A percentile compares a stretch with the other conserved stretches of the same genome.
These are phyloP conservation scores for Chelonus formosanus DNA, from an alignment of 2,888 invertebrate species.

Conservation along the genomic window DNA sequence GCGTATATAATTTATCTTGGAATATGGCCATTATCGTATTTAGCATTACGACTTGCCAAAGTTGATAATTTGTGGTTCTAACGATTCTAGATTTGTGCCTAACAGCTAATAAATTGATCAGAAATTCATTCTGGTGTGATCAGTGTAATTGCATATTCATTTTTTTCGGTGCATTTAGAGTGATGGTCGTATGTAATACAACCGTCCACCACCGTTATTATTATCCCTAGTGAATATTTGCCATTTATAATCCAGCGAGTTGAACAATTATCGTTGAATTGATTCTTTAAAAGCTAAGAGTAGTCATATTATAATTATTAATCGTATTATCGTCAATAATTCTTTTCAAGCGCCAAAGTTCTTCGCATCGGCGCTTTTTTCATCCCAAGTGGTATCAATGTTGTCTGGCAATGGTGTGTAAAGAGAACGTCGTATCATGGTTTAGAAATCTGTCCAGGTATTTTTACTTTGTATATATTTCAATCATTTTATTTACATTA, in stretches of 20 bases:
- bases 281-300: too few relatives aligned
- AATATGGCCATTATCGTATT: slow-evolving; percentile 10
- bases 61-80: too few relatives aligned
- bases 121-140: too few relatives aligned
- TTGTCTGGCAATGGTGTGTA: slow-evolving; percentile 91
- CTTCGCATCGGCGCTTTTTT: slow-evolving; percentile 59
- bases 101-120: too few relatives aligned
- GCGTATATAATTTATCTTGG: neutral
- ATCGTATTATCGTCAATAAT: neutral
- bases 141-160: too few relatives aligned
- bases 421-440: slow-evolving; percentile 98
- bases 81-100: too few relatives aligned
- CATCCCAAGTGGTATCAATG: slow-evolving; percentile 67
- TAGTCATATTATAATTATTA: neutral
- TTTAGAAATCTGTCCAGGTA: slow-evolving; percentile 80
- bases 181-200: too few relatives aligned
- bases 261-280: too few relatives aligned
- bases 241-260: too few relatives aligned
- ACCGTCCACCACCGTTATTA: too few relatives aligned
- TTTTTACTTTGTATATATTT: slow-evolving; percentile 14
- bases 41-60: slow-evolving; percentile 6
- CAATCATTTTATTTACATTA: neutral
- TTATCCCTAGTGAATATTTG: too few relatives aligned
- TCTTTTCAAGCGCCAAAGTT: slow-evolving; percentile 49
- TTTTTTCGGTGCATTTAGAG: too few relatives aligned